Conservation (phyloP, 1,140 invertebrate species). For the Zaprionus ghesquierei region DNA sequence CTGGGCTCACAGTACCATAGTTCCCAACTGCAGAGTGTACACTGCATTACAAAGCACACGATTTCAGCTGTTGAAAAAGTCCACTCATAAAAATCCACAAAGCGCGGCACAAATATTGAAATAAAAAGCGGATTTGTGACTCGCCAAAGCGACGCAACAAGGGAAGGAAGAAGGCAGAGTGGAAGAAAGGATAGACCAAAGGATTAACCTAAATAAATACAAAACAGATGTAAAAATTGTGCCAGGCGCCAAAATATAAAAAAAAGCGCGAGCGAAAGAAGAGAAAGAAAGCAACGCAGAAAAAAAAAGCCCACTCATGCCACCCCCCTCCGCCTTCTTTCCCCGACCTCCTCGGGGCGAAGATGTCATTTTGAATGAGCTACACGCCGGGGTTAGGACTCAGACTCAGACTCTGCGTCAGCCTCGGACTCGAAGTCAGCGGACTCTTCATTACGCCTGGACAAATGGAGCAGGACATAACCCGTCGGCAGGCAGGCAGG, state of each 20-base stretch:
- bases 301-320: slow-evolving; percentile 4
- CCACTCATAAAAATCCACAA: slow-evolving; percentile 66
- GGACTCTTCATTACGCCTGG: slow-evolving; percentile 35
- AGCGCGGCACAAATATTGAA: slow-evolving; percentile 66
- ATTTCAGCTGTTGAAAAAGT: slow-evolving; percentile 40
- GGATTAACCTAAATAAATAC: slow-evolving; percentile 79
- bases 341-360: too few species aligned
- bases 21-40: too few species aligned
- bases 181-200: slow-evolving; percentile 22
- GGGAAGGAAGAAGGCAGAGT: neutral
- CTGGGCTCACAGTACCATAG: slow-evolving; percentile 20
- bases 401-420: slow-evolving; percentile 5
- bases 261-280: slow-evolving; percentile 10
- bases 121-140: slow-evolving; percentile 64
- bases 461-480: slow-evolving; percentile 32
- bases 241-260: slow-evolving; percentile 36
- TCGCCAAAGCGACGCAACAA: neutral
- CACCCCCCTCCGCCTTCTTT: too few species aligned
- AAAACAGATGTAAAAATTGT: slow-evolving; percentile 74
- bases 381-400: neutral
- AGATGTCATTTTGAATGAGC: slow-evolving; percentile 62
- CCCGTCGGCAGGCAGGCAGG: slow-evolving; percentile 30
- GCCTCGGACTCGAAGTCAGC: too few species aligned
- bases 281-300: neutral
- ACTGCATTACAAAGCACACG: slow-evolving; percentile 54